Evolutionary conservation across 2,113 vertebrate species (phyloP), one percentile per base, ranked within the genome.

Genomic region (Fulica atra): DNA sequence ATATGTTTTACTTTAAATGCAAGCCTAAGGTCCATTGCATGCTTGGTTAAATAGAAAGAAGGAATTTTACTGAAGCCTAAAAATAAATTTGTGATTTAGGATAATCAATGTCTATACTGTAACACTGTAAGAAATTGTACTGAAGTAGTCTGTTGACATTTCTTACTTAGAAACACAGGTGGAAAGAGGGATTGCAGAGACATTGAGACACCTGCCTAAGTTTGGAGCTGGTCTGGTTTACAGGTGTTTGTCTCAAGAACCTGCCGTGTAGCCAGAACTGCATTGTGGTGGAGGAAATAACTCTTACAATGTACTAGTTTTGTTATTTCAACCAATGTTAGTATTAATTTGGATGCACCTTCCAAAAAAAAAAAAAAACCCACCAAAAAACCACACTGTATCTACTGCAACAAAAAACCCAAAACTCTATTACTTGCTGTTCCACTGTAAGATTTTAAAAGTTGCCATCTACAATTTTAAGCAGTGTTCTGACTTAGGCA

Each of bases 371-470:
- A 86, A 86, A 60, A 56, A 16, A 59, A 21, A n/a, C n/a, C n/a
- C n/a, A n/a, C n/a, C n/a, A n/a, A n/a, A n/a, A n/a, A n/a, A n/a
- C n/a, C n/a, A n/a, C n/a, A n/a, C n/a, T n/a, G n/a, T 21, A 36
- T 38, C 46, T 85, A 51, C 70, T 66, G 82, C n/a, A 91, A 95
- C 65, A 87, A 92, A 93, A 95, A 64, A 65, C 23, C 11, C 73
- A 94, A 87, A 53, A 74, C 54, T 90, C 96, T 95, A 96, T 86
- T 96, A 79, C 35, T 89, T 56, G 66, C 2, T 56, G 51, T 93
- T 92, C 31, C 59, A 31, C 36, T 36, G 2, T 89, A 81, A 74
- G 46, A 81, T 95, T 95, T 86, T 69, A 40, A 51, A 54, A 48
- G 4, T 26, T 90, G 35, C 70, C 38, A 48, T 90, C 81, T 65